Base-by-base conservation (phyloP, 2,797 vertebrate genomes). In the Argentina silus region DNA sequence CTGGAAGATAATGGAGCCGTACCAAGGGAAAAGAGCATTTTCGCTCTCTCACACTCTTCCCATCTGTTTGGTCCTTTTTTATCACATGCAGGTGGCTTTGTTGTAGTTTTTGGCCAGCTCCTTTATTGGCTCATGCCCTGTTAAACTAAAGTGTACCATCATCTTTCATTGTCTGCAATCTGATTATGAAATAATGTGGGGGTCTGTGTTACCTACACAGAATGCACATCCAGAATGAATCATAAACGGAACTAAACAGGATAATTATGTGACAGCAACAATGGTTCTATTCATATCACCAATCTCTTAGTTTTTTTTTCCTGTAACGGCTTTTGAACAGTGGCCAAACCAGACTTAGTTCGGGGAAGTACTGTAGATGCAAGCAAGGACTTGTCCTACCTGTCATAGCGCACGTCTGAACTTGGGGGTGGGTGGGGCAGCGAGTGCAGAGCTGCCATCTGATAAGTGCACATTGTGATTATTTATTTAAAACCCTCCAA, bases 401-500 rank as follows among this genome's bases (percentile, higher is more conserved):
- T 77, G 87, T 89, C 84, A 77, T 36, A 44, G 78, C 75, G 81
- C 78, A 82, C 87, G 87, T 78, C 77, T 82, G 79, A 69, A 75
- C 77, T 6, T 3, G 19, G 57, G 64, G 23, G 14, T 5, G 66
- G 4, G 50, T 2, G 9, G 8, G 15, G 50, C 15, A 11, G 73
- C 44, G 74, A 78, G 79, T 45, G 67, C 68, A 75, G 80, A 70
- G 76, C 82, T 79, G 83, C 82, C 86, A 86, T 78, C 75, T 74
- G 83, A 88, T 89, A 87, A 89, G 87, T 76, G 80, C 81, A 76
- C 70, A 73, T 79, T 71, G 75, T 83, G 78, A 90, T 92, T 83
- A 90, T 92, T 92, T 92, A 92, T 92, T 92, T 84, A 90, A 87
- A 87, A 81, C 47, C 57, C 75, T 72, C 57, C 50, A 11, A 80